phyloP scores from a whole-genome alignment of 2,113 vertebrate genomes.

The Tiliqua scincoides region DNA sequence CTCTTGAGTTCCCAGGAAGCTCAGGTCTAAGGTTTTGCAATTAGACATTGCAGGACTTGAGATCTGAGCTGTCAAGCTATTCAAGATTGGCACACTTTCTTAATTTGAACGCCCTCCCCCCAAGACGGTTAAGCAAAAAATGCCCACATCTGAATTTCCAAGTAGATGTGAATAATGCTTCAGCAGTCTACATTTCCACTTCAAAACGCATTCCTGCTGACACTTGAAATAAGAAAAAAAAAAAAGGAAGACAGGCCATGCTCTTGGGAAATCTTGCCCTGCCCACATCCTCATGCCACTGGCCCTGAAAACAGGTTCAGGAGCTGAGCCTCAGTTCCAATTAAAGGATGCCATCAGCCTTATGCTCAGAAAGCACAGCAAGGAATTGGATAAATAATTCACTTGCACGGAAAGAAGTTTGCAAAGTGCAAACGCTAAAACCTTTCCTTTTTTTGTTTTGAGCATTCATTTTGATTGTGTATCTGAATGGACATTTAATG shows the following conservation, averaged over 20 bases:
- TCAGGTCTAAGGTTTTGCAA: background rate
- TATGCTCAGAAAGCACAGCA: background rate
- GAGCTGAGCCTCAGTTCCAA: background rate
- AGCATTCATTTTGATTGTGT: slow-evolving; percentile 16
- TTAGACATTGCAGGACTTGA: background rate
- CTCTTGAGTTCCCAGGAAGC: rapidly evolving
- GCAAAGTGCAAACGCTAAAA: background rate
- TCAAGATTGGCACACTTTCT: background rate
- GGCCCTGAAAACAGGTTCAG: background rate
- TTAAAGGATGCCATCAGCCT: background rate
- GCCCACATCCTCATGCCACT: background rate
- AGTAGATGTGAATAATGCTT: background rate
- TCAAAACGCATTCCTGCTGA: background rate
- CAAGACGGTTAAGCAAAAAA: background rate
- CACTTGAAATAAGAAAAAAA: background rate
- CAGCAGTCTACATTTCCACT: background rate
- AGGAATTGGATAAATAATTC: slow-evolving; percentile 1
- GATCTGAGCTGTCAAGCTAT: background rate
- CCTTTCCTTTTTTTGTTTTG: slow-evolving; percentile 1
- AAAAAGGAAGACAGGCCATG: background rate
- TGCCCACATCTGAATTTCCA: background rate
- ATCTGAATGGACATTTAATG: slow-evolving; percentile 15
- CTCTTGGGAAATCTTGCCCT: background rate
- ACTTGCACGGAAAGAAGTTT: background rate
- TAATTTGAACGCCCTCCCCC: too few species aligned